Conservation (phyloP, 2,888 invertebrate species). For the Taphrorychus bicolor region DNA sequence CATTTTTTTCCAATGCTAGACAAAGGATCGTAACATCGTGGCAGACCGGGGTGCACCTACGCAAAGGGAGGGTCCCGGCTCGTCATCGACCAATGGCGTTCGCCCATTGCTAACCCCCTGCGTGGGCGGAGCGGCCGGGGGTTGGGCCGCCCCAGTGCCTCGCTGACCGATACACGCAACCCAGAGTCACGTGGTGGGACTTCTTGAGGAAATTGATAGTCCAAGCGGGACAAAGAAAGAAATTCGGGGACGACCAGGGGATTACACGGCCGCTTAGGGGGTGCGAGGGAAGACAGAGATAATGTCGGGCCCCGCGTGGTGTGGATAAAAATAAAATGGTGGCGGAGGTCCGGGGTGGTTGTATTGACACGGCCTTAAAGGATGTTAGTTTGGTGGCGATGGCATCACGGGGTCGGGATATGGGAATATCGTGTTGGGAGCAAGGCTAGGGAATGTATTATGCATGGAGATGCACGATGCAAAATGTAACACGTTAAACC, state of each 20-base stretch:
- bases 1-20: conserved; percentile 33
- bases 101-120: conserved; percentile 24
- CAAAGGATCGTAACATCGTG: conserved; percentile 40
- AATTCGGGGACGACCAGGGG: conserved; percentile 22
- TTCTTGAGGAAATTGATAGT: conserved; percentile 38
- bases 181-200: conserved; percentile 35
- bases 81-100: conserved; percentile 19
- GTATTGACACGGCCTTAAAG: not conserved
- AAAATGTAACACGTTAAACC: not conserved
- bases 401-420: no score
- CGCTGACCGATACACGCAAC: conserved; percentile 42
- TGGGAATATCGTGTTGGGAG: not conserved
- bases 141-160: conserved; percentile 40
- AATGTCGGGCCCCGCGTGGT: conserved; percentile 9
- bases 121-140: conserved; percentile 38
- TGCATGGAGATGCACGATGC: not conserved
- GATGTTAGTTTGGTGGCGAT: not conserved
- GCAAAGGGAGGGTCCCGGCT: conserved; percentile 30
- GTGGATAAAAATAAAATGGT: conserved; percentile 18
- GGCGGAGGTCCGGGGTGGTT: not conserved
- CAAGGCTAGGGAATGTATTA: not conserved
- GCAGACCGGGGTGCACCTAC: conserved; percentile 39
- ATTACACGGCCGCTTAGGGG: conserved; percentile 19
- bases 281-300: conserved; percentile 6
- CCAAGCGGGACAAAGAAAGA: conserved; percentile 32